Evolutionary conservation across 2,797 vertebrate genomes (phyloP).

Genomic region (Lithobates pipiens): DNA sequence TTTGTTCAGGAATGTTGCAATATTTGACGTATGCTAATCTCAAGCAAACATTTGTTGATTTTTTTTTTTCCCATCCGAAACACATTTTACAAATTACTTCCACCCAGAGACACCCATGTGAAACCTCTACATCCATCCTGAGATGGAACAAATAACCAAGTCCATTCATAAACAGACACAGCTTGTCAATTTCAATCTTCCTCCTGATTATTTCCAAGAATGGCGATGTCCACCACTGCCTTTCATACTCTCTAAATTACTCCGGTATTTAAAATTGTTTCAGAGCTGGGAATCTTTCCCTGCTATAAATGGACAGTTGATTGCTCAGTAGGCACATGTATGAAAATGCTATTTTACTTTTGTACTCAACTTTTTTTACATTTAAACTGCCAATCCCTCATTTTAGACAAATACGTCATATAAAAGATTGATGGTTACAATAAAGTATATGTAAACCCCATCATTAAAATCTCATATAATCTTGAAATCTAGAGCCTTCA

Average conservation of each 20-base stretch:
- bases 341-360: too few species aligned
- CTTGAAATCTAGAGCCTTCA: too few species aligned
- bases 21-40: neutral
- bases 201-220: conserved; percentile 27
- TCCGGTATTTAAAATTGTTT: too few species aligned
- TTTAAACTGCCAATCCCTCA: too few species aligned
- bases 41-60: neutral
- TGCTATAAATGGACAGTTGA: too few species aligned
- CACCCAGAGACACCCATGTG: conserved; percentile 1
- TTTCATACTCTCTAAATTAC: too few species aligned
- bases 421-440: too few species aligned
- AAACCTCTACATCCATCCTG: neutral
- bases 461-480: too few species aligned
- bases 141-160: neutral
- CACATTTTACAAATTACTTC: conserved; percentile 21
- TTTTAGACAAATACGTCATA: too few species aligned
- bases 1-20: neutral
- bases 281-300: neutral
- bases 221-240: neutral
- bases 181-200: conserved; percentile 37
- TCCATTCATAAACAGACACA: conserved; percentile 1
- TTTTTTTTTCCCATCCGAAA: neutral
- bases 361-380: too few species aligned
- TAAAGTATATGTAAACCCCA: too few species aligned
- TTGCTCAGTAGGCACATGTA: too few species aligned